Evolutionary conservation across 2,797 vertebrate species (phyloP).

Genomic region (Ambastaia sidthimunki): DNA sequence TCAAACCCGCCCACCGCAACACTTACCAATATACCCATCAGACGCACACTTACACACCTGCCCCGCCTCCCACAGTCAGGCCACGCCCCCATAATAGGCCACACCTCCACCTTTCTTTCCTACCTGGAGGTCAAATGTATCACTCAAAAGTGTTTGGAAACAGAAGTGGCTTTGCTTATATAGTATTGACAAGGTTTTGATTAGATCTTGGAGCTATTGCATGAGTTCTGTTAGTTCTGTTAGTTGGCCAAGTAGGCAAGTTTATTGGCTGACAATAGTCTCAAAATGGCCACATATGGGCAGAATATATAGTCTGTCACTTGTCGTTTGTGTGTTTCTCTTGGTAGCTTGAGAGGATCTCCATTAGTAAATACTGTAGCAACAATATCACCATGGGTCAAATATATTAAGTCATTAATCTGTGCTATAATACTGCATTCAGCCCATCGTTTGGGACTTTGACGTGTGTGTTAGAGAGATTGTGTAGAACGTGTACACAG

Average conservation of each 20-base stretch:
- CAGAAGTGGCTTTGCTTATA: not conserved
- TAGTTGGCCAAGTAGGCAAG: not conserved
- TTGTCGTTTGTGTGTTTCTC: not conserved
- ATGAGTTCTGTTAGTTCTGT: not conserved
- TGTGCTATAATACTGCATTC: constrained; percentile 36
- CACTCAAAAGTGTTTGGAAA: not conserved
- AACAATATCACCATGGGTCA: not conserved
- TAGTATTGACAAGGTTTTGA: not conserved
- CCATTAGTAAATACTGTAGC: not conserved
- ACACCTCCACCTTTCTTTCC: not conserved
- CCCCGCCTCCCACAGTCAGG: not conserved
- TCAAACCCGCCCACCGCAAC: constrained; percentile 41
- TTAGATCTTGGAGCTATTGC: not conserved
- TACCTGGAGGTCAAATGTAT: no score
- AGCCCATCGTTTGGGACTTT: constrained; percentile 11
- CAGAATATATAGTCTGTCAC: not conserved
- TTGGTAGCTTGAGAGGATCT: not conserved
- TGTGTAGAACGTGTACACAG: constrained; percentile 73
- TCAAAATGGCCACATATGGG: not conserved
- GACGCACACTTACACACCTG: constrained; percentile 4
- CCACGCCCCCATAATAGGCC: not conserved
- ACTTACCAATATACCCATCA: constrained; percentile 24
- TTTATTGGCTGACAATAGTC: not conserved
- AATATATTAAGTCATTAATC: constrained; percentile 61
- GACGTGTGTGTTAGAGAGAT: constrained; percentile 48